Percentiles rank a stretch among this genome's conserved stretches.
These are phyloP conservation scores for Gymnorhina tibicen DNA, from an alignment of 2,113 vertebrate genomes.

Conservation along the genomic window DNA sequence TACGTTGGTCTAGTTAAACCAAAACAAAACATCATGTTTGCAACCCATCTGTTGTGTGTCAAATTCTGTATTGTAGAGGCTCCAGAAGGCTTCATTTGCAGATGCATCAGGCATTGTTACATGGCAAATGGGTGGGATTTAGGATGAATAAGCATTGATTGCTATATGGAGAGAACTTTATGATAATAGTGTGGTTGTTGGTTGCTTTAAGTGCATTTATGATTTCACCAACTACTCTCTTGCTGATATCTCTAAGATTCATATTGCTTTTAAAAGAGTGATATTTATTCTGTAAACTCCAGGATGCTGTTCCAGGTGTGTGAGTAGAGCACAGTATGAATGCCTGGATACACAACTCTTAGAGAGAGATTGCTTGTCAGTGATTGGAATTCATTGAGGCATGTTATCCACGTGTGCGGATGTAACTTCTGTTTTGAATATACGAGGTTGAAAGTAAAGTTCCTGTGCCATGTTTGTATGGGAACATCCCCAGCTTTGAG, in stretches of 20 bases:
- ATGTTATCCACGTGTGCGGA: fast-evolving
- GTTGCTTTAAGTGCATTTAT: background rate
- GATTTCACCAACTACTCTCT: background rate
- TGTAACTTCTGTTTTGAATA: background rate
- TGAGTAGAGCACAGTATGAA: background rate
- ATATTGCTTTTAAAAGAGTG: background rate
- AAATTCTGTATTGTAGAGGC: background rate
- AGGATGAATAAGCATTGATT: background rate
- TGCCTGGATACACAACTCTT: background rate
- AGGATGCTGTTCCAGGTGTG: background rate
- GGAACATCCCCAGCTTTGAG: background rate
- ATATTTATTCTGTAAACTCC: background rate
- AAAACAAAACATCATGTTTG: background rate
- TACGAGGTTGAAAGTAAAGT: background rate
- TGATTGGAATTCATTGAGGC: background rate
- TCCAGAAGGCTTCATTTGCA: background rate
- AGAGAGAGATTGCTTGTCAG: background rate
- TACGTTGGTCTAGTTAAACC: background rate
- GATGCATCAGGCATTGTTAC: background rate
- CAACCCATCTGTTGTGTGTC: background rate
- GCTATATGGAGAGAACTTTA: background rate
- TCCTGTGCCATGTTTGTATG: background rate
- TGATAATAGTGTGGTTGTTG: background rate
- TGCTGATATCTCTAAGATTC: background rate
- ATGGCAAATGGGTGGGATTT: background rate